Base-by-base conservation (phyloP, 1,140 invertebrate genomes). In the Piezodorus guildinii region DNA sequence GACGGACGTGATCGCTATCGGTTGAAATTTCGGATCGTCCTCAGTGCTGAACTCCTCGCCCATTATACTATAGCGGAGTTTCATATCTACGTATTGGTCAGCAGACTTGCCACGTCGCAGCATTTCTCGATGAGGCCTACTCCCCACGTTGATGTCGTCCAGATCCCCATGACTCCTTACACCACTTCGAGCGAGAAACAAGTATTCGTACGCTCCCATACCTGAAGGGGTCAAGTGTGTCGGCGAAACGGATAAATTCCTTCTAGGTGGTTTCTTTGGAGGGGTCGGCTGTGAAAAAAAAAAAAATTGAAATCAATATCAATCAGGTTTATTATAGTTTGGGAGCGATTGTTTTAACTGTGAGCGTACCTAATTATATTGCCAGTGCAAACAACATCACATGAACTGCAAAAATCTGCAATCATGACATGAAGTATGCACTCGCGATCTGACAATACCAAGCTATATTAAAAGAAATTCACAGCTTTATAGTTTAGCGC, bases 251-350 rank as follows among this genome's bases (percentile, higher is more conserved):
- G 88, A 88, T 17, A 92, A 77, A 72, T 91, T 91, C 61, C 90
- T 79, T 51, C 90, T 78, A 0, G 90, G 90, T 61, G 90, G 90
- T 74, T 93, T 93, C 75, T 91, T 91, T 4, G 90, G 89, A 34
- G 89, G 88, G 39, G 86, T 88, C 49, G 86, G 84, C 81, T 90
- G 79, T n/a, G 76, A 73, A 44, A 68, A 62, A 46, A 67, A 52
- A 66, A 39, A 39, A 39, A 6, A 39, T 10, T 39, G 21, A 49
- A 65, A 64, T 14, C 15, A 52, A 25, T 14, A 34, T 39, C 17
- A 49, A 27, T 12, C 21, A 25, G 34, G 16, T 19, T 19, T 8
- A 19, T 5, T 51, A n/a, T 1, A 19, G 49, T 19, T 51, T 51
- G 49, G 21, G 21, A 19, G 21, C n/a, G 17, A 51, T 19, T 23